Conservation (phyloP, 2,888 invertebrate genomes). For the Aphidoletes aphidimyza region DNA sequence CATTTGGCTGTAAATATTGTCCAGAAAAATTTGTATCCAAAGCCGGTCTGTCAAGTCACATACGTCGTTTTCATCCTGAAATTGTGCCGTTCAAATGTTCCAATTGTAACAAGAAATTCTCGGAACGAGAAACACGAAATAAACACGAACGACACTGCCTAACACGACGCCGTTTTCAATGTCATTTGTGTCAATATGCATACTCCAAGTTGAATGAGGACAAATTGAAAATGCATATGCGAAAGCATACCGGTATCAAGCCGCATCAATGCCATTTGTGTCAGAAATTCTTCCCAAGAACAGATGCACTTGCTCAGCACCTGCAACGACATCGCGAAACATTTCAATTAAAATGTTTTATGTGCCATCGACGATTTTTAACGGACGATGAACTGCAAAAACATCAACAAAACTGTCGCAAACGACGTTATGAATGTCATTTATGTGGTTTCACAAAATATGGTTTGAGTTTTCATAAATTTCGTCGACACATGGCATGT, state of each 20-base stretch:
- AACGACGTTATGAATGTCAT: conserved; percentile 35
- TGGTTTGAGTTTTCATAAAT: conserved; percentile 1
- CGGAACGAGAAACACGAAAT: not conserved
- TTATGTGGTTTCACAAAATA: not conserved
- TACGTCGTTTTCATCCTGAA: not conserved
- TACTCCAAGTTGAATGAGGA: not conserved
- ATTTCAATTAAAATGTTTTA: not conserved
- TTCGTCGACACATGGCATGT: not conserved
- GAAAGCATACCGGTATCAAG: conserved; percentile 28
- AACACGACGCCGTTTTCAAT: not conserved
- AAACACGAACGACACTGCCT: not conserved
- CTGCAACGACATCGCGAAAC: not conserved
- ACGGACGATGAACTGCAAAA: not conserved
- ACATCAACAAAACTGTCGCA: not conserved
- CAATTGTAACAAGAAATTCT: too few relatives aligned
- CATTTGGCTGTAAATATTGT: not conserved
- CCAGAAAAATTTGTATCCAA: not conserved
- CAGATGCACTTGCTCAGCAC: not conserved
- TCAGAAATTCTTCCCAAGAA: not conserved
- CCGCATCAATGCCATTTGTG: not conserved
- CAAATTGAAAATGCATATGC: not conserved
- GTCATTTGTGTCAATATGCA: not conserved
- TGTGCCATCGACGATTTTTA: not conserved
- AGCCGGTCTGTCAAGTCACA: not conserved
- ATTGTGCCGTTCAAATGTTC: conserved; percentile 27